Evolutionary conservation across 2,113 vertebrate genomes (phyloP), one percentile per base, ranked within the genome.

Genomic region (Chelonoidis abingdonii): DNA sequence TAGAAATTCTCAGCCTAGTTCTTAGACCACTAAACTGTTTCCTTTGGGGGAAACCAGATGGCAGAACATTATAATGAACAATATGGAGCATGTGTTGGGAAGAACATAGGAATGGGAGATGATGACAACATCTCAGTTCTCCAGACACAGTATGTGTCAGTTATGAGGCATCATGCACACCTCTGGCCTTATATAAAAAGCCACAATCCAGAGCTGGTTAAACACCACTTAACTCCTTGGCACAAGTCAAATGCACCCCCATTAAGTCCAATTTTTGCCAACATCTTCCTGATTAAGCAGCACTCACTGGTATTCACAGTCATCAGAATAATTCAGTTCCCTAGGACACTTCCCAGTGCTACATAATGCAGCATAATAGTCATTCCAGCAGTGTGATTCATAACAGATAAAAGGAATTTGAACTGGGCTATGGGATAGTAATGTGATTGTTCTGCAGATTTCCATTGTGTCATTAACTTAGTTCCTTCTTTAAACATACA

Each of bases 361-460:
- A 19, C 0, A 0, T 44, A 79, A 78, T 0, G 0, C 5, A 3
- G 31, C 31, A 10, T 57, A 27, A 21, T 17, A 10, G 38, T 24
- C 21, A 41, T 62, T 53, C 17, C 72, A 44, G 62, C 44, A 44
- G 24, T 2, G 19, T 90, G 83, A 85, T 50, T 80, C 54, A 79
- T 6, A 49, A 35, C 4, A 53, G 10, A 16, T 11, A 49, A 19
- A 27, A 95, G 75, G 90, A 94, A 87, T 50, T 79, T 80, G 79
- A 54, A 17, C 7, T 38, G 19, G 12, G 79, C 35, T 41, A 80
- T 24, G n/a, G 16, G 53, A 27, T 8, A 29, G 49, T 10, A 52
- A 84, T 83, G 56, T 13, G 21, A 59, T 2, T 17, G 29, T 47
- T 22, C 4, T 13, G 19, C 69, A 72, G 10, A 4, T 24, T 78